Percentiles rank a stretch among this genome's conserved stretches.
phyloP scores from a whole-genome alignment of 2,888 invertebrate species.

The Aphidoletes aphidimyza region DNA sequence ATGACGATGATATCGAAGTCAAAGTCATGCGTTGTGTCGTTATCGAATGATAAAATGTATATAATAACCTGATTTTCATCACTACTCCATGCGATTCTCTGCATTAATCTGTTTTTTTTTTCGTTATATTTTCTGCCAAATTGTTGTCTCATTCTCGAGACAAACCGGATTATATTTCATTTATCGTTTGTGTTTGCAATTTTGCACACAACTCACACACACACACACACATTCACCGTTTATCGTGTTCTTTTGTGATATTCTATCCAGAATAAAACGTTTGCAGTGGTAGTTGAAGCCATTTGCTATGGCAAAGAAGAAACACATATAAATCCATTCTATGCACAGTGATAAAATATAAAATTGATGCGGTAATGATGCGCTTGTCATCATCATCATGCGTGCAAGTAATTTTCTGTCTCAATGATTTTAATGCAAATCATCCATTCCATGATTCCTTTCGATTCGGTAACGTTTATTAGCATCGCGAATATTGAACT shows the following conservation, averaged over 20 bases:
- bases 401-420: neutral
- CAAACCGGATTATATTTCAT: neutral
- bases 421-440: too few species aligned
- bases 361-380: too few species aligned
- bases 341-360: too few species aligned
- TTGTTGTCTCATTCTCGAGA: neutral
- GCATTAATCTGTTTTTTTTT: neutral
- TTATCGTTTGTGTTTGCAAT: neutral
- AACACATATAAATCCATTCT: too few species aligned
- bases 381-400: neutral
- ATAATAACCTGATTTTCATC: constrained; percentile 41
- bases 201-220: neutral
- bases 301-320: too few species aligned
- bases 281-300: too few species aligned
- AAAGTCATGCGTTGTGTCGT: neutral
- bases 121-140: neutral
- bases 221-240: neutral
- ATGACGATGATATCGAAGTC: neutral
- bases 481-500: too few species aligned
- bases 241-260: neutral
- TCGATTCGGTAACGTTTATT: too few species aligned
- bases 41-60: constrained; percentile 27
- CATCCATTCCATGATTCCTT: too few species aligned
- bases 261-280: neutral
- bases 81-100: neutral